Base-by-base conservation (phyloP, 2,888 invertebrate species). In the Phengaris arion region DNA sequence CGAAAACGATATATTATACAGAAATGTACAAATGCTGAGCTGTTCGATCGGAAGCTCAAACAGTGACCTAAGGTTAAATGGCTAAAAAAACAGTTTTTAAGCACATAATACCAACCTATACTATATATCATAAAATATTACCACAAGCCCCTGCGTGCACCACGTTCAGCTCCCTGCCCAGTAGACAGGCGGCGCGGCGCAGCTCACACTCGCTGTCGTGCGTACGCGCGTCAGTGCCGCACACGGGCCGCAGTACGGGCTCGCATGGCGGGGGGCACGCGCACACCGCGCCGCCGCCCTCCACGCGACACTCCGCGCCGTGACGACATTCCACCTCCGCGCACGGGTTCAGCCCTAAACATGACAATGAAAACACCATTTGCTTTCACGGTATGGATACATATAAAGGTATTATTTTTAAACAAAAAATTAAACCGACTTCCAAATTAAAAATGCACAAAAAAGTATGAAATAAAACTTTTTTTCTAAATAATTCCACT, bases 151-250 rank as follows among this genome's bases (percentile, higher is more conserved):
- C 94, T 0, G 91, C 90, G 82, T 94, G 94, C 35, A 93, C 80
- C 6, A 91, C 89, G 10, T 85, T 85, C 68, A 94, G 92, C 79
- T 94, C 93, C 46, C 93, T 82, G 4, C 94, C 93, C n/a, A 94
- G 83, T 22, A 94, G 89, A 84, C 97, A 97, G 2, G 96, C 96
- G 64, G 96, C 95, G 77, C 96, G 94, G 78, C 95, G 94, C 84
- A 98, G 91, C 84, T 97, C 97, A 87, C 98, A 98, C 81, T 96
- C 95, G 76, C 97, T 97, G 79, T 96, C 95, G 91, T 97, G 98
- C 0, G 97, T 98, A 78, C 95, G 95, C 3, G 97, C 96, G 85
- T 98, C 98, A 4, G 96, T 95, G 4, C 97, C 98, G 88, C 98
- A 98, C 12, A 98, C 97, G 5, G 97, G 97, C 73, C 96, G 94